A percentile compares a stretch with the other conserved stretches of the same genome.
Evolutionary conservation across 2,888 invertebrate genomes (phyloP).

Genomic region (Volucella inflata): DNA sequence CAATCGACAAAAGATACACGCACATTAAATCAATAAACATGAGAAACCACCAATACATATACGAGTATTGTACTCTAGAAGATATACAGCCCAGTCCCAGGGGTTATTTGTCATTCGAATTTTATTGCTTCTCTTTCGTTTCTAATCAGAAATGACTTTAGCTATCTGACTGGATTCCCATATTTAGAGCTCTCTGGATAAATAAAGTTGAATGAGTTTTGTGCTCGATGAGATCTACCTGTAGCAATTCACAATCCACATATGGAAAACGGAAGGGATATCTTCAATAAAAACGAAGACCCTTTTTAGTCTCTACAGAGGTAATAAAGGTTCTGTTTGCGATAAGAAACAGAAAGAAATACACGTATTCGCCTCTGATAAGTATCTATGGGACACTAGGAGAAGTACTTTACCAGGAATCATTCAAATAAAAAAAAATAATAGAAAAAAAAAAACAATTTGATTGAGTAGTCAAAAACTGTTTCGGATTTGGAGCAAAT

Average conservation of each 20-base stretch:
- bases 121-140: slow-evolving; percentile 61
- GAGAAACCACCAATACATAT: slow-evolving; percentile 5
- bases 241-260: background rate
- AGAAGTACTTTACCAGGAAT: slow-evolving; percentile 31
- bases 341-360: slow-evolving; percentile 61
- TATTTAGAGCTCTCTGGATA: slow-evolving; percentile 58
- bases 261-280: slow-evolving; percentile 34
- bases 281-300: slow-evolving; percentile 45
- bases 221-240: slow-evolving; percentile 38
- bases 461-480: slow-evolving; percentile 68
- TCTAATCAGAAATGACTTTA: slow-evolving; percentile 64
- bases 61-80: background rate
- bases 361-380: slow-evolving; percentile 58
- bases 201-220: slow-evolving; percentile 68
- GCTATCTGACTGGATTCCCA: slow-evolving; percentile 59
- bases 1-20: slow-evolving; percentile 48
- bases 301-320: slow-evolving; percentile 25
- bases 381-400: slow-evolving; percentile 57
- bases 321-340: background rate
- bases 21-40: slow-evolving; percentile 57
- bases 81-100: slow-evolving; percentile 47
- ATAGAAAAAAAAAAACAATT: slow-evolving; percentile 25
- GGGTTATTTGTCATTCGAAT: slow-evolving; percentile 70
- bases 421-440: background rate
- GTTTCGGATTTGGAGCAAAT: slow-evolving; percentile 60